phyloP scores from a whole-genome alignment of 2,888 invertebrate genomes.

The Ellobium chinense region DNA sequence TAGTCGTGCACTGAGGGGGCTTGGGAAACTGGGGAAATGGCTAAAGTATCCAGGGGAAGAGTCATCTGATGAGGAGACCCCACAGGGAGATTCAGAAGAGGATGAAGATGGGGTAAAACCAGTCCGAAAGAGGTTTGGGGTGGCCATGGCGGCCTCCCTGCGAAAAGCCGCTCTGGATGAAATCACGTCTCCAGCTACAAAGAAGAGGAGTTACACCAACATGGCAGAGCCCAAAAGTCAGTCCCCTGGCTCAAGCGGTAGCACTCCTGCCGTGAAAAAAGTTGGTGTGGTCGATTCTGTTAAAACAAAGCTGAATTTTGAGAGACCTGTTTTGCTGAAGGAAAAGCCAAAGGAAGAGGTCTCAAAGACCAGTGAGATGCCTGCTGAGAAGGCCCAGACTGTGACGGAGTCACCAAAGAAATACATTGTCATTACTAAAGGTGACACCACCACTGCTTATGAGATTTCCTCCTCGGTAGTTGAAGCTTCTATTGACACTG shows the following conservation, averaged over 20 bases:
- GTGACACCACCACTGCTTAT: conserved; percentile 23
- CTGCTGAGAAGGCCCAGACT: not conserved
- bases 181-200: conserved; percentile 39
- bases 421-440: conserved; percentile 43
- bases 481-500: not conserved
- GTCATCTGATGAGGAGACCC: conserved; percentile 34
- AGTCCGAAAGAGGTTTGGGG: conserved; percentile 38
- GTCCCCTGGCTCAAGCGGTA: not conserved
- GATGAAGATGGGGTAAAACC: conserved; percentile 1
- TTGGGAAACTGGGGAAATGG: conserved; percentile 44
- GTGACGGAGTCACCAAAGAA: conserved; percentile 40
- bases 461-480: conserved; percentile 18
- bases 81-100: conserved; percentile 3
- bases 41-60: conserved; percentile 46
- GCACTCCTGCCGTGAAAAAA: not conserved
- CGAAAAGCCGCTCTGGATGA: conserved; percentile 46
- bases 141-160: conserved; percentile 45
- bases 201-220: conserved; percentile 6
- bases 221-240: not conserved
- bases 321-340: conserved; percentile 7
- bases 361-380: not conserved
- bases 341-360: not conserved
- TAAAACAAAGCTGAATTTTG: conserved; percentile 2
- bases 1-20: conserved; percentile 16
- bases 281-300: not conserved